Conservation (phyloP, 2,888 invertebrate species). For the Perizoma affinitatum region DNA sequence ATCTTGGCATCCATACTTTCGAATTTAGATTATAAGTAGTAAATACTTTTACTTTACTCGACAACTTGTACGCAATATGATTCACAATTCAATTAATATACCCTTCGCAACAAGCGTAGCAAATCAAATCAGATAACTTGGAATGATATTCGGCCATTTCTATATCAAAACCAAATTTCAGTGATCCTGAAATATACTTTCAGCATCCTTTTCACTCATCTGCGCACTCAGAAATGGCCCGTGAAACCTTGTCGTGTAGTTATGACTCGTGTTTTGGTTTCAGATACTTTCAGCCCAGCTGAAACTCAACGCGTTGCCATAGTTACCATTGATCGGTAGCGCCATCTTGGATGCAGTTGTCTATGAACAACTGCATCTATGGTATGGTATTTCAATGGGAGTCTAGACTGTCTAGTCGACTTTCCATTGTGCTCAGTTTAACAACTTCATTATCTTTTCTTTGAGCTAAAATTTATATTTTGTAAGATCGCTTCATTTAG, state of each 20-base stretch:
- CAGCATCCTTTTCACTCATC: conserved; percentile 19
- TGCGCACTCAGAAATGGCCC: conserved; percentile 24
- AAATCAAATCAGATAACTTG: too few relatives aligned
- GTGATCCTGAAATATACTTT: conserved; percentile 13
- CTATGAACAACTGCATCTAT: conserved; percentile 60
- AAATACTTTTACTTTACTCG: too few relatives aligned
- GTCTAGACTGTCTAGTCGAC: conserved; percentile 17
- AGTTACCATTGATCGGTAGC: conserved; percentile 76
- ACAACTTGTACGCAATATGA: too few relatives aligned
- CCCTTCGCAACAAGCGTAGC: too few relatives aligned
- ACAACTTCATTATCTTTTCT: background rate
- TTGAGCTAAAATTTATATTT: background rate
- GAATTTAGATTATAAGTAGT: too few relatives aligned
- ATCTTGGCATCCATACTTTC: too few relatives aligned
- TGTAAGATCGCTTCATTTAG: background rate
- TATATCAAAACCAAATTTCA: conserved; percentile 3
- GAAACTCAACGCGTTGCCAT: conserved; percentile 74
- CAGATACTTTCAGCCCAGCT: conserved; percentile 43
- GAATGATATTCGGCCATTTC: too few relatives aligned
- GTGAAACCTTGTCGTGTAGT: conserved; percentile 25
- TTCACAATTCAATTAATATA: too few relatives aligned
- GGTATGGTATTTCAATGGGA: conserved; percentile 44
- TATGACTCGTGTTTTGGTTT: conserved; percentile 26
- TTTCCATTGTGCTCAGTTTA: conserved; percentile 19
- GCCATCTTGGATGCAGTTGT: conserved; percentile 79